These are phyloP conservation scores for Caenorhabditis remanei DNA, from an alignment of 1,140 invertebrate species.

Conservation along the genomic window DNA sequence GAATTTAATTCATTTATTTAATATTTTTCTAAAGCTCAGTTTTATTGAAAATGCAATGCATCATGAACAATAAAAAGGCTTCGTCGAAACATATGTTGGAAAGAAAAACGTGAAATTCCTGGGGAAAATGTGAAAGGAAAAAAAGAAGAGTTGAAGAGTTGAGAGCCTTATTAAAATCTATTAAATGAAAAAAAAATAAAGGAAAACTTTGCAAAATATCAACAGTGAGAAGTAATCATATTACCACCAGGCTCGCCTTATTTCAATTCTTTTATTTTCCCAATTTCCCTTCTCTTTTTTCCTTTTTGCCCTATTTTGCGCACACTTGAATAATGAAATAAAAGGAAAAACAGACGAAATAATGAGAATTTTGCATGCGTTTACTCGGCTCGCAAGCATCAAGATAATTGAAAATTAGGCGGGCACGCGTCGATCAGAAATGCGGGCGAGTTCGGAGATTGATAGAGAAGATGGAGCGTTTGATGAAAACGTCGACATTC, in stretches of 20 bases:
- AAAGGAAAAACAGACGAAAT: constrained; percentile 6
- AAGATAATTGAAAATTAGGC: constrained; percentile 41
- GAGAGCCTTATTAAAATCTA: not conserved
- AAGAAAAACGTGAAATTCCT: no score
- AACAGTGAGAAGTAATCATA: constrained; percentile 23
- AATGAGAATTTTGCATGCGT: constrained; percentile 24
- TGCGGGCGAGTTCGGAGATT: not conserved
- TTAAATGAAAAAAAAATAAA: not conserved
- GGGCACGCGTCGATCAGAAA: not conserved
- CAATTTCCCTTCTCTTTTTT: no score
- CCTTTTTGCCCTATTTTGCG: not conserved
- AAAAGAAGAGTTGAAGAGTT: not conserved
- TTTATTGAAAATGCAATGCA: no score
- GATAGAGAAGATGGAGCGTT: constrained; percentile 1
- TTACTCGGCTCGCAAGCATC: not conserved
- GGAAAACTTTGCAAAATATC: not conserved
- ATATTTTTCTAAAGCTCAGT: no score
- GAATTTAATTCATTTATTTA: no score
- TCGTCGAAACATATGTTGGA: no score
- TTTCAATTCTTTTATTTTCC: no score
- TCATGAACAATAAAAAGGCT: no score
- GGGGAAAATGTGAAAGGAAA: not conserved
- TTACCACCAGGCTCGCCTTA: not conserved
- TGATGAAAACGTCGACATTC: not conserved
- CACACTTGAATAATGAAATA: constrained; percentile 13